A percentile compares a stretch with the other conserved stretches of the same genome.
phyloP scores from a whole-genome alignment of 2,113 vertebrate genomes.

The Zosterops borbonicus region DNA sequence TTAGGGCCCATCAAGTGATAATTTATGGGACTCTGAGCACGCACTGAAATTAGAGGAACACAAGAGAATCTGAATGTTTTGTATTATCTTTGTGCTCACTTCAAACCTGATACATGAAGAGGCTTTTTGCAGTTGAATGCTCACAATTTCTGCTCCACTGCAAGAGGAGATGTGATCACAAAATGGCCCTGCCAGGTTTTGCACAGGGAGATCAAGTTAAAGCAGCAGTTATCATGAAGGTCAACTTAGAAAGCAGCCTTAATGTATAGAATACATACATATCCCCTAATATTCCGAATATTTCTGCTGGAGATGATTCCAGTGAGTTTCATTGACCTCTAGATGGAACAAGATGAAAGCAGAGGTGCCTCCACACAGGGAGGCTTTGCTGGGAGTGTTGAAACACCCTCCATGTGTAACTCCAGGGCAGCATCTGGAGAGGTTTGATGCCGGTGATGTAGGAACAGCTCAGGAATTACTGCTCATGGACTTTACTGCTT shows the following conservation, averaged over 20 bases:
- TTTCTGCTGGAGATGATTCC: neutral
- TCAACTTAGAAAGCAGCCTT: neutral
- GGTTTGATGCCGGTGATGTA: neutral
- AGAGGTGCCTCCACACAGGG: neutral
- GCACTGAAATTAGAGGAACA: neutral
- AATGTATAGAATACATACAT: neutral
- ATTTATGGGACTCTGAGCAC: neutral
- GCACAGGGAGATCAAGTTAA: neutral
- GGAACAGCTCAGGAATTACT: neutral
- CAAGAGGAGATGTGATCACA: neutral
- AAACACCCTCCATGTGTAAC: too few species aligned
- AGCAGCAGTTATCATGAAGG: neutral
- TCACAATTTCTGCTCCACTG: neutral
- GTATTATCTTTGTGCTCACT: neutral
- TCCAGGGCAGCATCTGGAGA: neutral
- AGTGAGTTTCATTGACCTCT: neutral
- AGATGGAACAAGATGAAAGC: neutral
- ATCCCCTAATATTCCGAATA: accelerated
- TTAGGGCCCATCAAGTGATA: neutral
- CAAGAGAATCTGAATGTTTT: neutral
- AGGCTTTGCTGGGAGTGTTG: neutral
- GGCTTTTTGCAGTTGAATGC: neutral
- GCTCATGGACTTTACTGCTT: neutral
- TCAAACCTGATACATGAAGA: neutral
- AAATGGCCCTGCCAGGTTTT: neutral